Base-by-base conservation (phyloP, 2,113 vertebrate species). In the Mormyrus lacerda region DNA sequence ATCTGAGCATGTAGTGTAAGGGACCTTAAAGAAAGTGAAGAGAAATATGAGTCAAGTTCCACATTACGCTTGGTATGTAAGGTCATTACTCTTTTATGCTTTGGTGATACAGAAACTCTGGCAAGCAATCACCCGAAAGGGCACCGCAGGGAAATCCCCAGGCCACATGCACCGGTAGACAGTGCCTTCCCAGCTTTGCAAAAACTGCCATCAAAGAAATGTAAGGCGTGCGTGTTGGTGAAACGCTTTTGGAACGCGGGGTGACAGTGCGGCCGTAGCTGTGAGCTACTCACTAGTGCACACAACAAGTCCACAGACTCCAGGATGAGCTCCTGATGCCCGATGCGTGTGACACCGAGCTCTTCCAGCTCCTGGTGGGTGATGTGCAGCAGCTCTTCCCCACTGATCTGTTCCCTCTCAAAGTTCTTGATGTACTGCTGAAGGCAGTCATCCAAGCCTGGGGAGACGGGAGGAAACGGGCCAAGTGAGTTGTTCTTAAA, bases 401-500 rank as follows among this genome's bases (percentile, higher is more conserved):
- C 97, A 0, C 93, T 97, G 94, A 98, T 97, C 95, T 96, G 96
- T 93, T 97, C 97, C 55, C 96, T 94, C 94, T 98, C 97, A 88
- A 99, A 98, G 90, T 96, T 69, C 61, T 69, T 69, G 9, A 31
- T 69, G 61, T 69, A 69, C 61, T 69, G 61, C 27, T 69, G 61
- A 92, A 99, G 96, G 94, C 96, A 97, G 91, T 97, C 97, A 65
- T 98, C 97, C 50, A 98, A 95, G 86, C 96, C 97, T 98, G 89
- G 31, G 58, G 91, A 47, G 45, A 89, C 15, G 24, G 42, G 39
- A 42, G 31, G 39, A 82, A 44, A 44, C 21, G 61, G 27, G 61
- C n/a, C n/a, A 69, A 69, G n/a, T 19, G 27, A 13, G 3, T 69
- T 69, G 61, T 69, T 69, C 27, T 69, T 65, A 10, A 31, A 31